Conservation (phyloP, 2,113 vertebrate genomes). For the Microtus ochrogaster region DNA sequence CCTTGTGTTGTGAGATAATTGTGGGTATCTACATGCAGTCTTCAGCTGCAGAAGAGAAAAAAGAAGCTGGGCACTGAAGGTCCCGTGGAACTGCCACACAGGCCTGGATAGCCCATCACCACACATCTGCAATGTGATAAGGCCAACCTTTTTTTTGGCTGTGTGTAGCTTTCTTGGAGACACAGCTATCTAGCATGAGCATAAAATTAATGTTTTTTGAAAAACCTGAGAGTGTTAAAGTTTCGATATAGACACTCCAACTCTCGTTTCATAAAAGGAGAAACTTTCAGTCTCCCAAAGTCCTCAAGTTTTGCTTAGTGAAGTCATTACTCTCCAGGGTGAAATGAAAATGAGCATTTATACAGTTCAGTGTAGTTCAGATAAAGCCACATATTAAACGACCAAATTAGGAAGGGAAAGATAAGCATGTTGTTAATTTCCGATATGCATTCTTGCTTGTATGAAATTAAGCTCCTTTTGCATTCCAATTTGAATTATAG, state of each 20-base stretch:
- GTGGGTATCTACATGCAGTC: neutral
- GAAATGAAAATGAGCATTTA: conserved; percentile 24
- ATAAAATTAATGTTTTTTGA: neutral
- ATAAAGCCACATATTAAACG: neutral
- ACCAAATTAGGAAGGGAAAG: neutral
- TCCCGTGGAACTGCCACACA: neutral
- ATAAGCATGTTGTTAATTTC: conserved; percentile 17
- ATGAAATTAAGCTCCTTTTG: conserved; percentile 47
- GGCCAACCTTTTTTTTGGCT: neutral
- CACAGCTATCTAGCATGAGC: neutral
- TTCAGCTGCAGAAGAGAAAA: neutral
- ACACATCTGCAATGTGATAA: neutral
- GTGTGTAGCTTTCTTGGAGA: neutral
- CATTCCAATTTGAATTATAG: conserved; percentile 21
- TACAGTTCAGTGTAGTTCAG: neutral
- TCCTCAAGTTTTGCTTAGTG: conserved; percentile 10
- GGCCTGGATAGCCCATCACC: neutral
- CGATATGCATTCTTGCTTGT: neutral
- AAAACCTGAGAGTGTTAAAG: neutral
- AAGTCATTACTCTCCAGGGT: neutral
- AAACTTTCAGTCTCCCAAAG: neutral
- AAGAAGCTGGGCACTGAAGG: neutral
- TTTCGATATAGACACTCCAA: conserved; percentile 27
- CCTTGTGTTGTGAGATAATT: neutral
- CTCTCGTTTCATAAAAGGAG: neutral